Conservation (phyloP, 2,797 vertebrate genomes). For the Rhyacichthys aspro region DNA sequence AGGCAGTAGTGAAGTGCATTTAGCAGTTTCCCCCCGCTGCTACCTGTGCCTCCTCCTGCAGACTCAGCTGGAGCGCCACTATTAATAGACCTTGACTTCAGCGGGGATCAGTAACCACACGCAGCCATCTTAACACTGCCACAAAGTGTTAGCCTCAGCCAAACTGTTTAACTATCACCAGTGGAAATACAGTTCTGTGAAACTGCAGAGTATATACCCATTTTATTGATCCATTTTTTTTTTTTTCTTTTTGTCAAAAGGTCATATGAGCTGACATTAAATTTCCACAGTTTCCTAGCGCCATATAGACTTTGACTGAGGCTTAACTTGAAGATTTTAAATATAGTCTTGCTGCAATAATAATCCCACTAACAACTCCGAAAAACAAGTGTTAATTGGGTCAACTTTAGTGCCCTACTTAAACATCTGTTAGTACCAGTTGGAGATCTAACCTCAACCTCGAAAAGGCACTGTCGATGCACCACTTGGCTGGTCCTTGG, state of each 20-base stretch:
- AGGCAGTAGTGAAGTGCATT: conserved; percentile 31
- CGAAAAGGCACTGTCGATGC: not conserved
- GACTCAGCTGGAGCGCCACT: conserved; percentile 57
- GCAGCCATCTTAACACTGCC: not conserved
- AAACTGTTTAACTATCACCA: not conserved
- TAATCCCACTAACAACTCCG: not conserved
- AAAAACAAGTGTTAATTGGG: not conserved
- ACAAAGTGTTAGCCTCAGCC: not conserved
- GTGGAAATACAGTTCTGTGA: not conserved
- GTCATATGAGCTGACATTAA: no score
- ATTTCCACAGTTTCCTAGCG: no score
- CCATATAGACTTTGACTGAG: no score
- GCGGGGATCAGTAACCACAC: not conserved
- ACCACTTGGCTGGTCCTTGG: not conserved
- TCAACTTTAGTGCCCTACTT: not conserved
- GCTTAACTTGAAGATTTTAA: no score
- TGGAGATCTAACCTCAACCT: not conserved
- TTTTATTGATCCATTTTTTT: no score
- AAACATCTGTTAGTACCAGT: conserved; percentile 2
- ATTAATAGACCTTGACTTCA: conserved; percentile 59
- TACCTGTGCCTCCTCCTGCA: conserved; percentile 38
- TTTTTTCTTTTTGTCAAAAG: no score
- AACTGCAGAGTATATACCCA: no score
- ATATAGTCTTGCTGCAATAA: not conserved
- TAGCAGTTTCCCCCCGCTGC: conserved; percentile 38